phyloP scores from a whole-genome alignment of 2,888 invertebrate genomes.

The Teinopalpus imperialis region DNA sequence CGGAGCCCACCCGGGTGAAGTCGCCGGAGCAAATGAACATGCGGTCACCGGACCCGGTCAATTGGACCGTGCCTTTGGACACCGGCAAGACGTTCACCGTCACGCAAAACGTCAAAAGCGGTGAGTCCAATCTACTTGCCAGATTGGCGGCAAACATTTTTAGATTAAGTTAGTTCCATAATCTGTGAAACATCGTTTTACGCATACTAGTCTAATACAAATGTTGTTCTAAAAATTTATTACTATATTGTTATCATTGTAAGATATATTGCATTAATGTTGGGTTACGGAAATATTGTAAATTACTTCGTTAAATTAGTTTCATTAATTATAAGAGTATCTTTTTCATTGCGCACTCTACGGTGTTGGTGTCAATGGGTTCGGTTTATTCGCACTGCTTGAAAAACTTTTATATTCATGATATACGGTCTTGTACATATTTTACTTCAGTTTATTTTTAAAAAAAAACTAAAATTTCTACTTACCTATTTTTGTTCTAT shows the following conservation, averaged over 20 bases:
- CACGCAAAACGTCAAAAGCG: constrained; percentile 92
- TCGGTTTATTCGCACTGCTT: too few species aligned
- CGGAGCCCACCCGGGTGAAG: constrained; percentile 95
- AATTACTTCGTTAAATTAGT: constrained; percentile 39
- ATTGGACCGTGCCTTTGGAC: constrained; percentile 97
- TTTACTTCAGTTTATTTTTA: too few species aligned
- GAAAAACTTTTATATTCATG: too few species aligned
- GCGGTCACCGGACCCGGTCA: constrained; percentile 96
- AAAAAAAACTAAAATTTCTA: too few species aligned
- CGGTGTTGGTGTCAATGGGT: constrained; percentile 29
- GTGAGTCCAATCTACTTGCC: constrained; percentile 67
- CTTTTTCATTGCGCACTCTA: constrained; percentile 45
- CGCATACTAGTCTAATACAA: background rate
- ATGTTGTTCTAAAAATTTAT: constrained; percentile 10
- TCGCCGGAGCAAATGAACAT: constrained; percentile 96
- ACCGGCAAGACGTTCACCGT: constrained; percentile 96
- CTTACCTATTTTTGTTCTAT: too few species aligned
- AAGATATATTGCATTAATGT: constrained; percentile 9
- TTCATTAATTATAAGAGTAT: constrained; percentile 57
- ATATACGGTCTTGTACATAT: too few species aligned
- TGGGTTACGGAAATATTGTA: constrained; percentile 23
- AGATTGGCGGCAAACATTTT: constrained; percentile 55
- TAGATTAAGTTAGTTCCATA: constrained; percentile 40
- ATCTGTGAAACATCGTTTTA: constrained; percentile 24
- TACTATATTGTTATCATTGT: constrained; percentile 3